Conservation (phyloP, 2,797 vertebrate species). For the Aldrovandia affinis region DNA sequence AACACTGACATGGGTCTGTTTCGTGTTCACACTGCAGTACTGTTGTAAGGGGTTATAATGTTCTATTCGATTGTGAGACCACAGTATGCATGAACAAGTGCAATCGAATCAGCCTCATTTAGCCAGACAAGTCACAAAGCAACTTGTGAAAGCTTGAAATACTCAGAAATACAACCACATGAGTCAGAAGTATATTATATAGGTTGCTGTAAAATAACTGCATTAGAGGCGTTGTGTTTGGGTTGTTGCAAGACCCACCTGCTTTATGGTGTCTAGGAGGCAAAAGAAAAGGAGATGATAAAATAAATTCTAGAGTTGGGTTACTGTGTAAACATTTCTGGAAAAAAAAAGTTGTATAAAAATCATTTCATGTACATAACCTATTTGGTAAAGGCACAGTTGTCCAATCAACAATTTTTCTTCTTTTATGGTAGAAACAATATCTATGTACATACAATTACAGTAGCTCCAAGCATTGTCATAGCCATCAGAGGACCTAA, state of each 20-base stretch:
- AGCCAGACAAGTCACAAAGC: constrained; percentile 41
- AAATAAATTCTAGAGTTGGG: constrained; percentile 30
- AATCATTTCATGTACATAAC: constrained; percentile 61
- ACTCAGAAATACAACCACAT: constrained; percentile 22
- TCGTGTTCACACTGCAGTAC: not conserved
- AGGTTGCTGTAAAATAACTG: not conserved
- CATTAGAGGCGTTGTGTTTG: not conserved
- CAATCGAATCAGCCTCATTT: constrained; percentile 48
- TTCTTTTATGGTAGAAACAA: constrained; percentile 51
- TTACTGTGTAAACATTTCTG: constrained; percentile 51
- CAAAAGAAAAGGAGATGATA: constrained; percentile 31
- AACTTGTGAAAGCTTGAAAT: constrained; percentile 24
- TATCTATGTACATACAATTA: constrained; percentile 45
- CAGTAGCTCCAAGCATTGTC: constrained; percentile 47
- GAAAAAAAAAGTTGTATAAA: constrained; percentile 54
- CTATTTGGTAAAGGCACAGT: constrained; percentile 79
- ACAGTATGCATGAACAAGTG: constrained; percentile 42
- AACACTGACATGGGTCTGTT: not conserved
- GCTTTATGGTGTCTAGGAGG: not conserved
- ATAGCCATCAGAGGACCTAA: constrained; percentile 47
- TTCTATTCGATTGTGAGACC: constrained; percentile 38
- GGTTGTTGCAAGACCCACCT: constrained; percentile 20
- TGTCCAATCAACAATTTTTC: constrained; percentile 54
- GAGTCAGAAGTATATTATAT: not conserved
- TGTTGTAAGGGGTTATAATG: not conserved